Evolutionary conservation across 2,113 vertebrate species (phyloP).

Genomic region (Jacana jacana): DNA sequence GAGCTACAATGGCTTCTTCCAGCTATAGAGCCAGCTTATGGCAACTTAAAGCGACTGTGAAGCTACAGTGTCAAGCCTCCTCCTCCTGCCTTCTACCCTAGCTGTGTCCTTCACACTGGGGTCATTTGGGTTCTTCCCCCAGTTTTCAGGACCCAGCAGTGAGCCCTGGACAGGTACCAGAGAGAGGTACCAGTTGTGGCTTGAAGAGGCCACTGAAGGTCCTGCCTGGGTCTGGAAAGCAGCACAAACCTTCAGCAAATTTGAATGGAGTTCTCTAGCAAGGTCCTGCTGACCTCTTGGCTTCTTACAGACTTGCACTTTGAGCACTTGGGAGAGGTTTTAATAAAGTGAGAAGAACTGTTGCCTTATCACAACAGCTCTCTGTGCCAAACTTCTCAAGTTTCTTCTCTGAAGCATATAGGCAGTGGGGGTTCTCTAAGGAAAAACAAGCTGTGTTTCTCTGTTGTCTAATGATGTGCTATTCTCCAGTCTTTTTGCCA

Average conservation of each 20-base stretch:
- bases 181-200: background rate
- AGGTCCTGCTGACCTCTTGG: background rate
- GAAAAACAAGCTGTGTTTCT: background rate
- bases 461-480: background rate
- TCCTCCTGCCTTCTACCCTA: background rate
- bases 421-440: background rate
- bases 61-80: background rate
- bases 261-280: background rate
- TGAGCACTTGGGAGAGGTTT: background rate
- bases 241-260: background rate
- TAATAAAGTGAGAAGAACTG: background rate
- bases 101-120: background rate
- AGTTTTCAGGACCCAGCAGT: background rate
- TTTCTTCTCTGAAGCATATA: background rate
- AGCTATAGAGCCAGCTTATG: background rate
- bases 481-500: background rate
- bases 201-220: background rate
- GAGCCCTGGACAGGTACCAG: background rate
- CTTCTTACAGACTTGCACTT: background rate
- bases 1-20: background rate
- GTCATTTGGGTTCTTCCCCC: background rate
- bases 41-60: background rate
- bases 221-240: background rate
- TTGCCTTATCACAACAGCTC: background rate
- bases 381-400: background rate